Percentiles rank a stretch among this genome's conserved stretches.
Evolutionary conservation across 2,113 vertebrate genomes (phyloP).

Genomic region (Miniopterus natalensis): DNA sequence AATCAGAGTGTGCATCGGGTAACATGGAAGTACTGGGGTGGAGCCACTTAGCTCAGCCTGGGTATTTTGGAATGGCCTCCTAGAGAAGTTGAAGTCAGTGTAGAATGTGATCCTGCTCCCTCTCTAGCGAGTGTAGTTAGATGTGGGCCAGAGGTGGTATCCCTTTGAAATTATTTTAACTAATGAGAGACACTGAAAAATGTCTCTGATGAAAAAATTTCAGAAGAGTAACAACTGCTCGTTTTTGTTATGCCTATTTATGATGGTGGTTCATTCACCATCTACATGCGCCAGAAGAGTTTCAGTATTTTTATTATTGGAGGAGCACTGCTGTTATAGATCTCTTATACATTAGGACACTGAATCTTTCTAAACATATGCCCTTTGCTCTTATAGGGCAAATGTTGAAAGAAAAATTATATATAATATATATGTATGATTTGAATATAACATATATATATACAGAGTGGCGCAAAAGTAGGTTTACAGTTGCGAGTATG

Average conservation of each 20-base stretch:
- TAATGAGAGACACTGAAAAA: not conserved
- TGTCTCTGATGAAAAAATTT: not conserved
- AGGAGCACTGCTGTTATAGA: not conserved
- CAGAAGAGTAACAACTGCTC: not conserved
- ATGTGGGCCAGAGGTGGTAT: not conserved
- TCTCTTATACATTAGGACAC: not conserved
- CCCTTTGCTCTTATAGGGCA: not conserved
- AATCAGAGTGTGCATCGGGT: not conserved
- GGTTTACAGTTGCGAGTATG: no score
- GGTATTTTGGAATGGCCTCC: not conserved
- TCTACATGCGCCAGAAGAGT: not conserved
- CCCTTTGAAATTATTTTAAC: not conserved
- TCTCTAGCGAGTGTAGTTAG: not conserved
- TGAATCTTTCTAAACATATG: not conserved
- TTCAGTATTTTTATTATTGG: not conserved
- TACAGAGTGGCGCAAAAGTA: no score
- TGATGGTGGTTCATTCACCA: not conserved
- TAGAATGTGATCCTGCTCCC: no score
- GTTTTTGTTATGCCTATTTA: not conserved
- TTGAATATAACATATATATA: no score
- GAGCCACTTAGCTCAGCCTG: not conserved
- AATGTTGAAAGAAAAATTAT: not conserved
- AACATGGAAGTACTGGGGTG: not conserved
- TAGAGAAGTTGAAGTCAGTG: not conserved
- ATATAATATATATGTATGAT: rapidly evolving